Evolutionary conservation across 1,140 invertebrate species (phyloP).

Genomic region (Pentalonia nigronervosa): DNA sequence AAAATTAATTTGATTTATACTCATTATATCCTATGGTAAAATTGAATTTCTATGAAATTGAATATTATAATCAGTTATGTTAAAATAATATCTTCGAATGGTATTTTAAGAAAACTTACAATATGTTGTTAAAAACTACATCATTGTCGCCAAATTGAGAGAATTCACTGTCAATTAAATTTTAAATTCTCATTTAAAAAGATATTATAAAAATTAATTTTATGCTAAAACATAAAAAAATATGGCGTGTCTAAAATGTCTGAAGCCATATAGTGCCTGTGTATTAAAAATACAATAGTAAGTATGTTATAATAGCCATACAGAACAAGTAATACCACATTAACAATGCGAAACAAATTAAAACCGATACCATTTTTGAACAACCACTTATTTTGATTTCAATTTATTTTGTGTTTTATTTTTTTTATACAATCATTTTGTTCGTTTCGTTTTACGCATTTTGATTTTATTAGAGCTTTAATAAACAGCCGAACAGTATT

Average conservation of each 20-base stretch:
- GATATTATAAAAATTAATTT: not conserved
- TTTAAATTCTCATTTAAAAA: not conserved
- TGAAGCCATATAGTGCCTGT: not conserved
- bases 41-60: not conserved
- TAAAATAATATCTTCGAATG: not conserved
- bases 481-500: not conserved
- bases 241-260: not conserved
- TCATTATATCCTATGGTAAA: not conserved
- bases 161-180: not conserved
- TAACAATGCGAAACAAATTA: not conserved
- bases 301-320: not conserved
- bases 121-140: not conserved
- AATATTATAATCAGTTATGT: no score
- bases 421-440: not conserved
- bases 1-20: not conserved
- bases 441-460: not conserved
- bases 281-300: not conserved
- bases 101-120: not conserved
- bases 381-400: not conserved
- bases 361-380: not conserved
- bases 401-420: not conserved
- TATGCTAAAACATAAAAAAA: not conserved
- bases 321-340: not conserved
- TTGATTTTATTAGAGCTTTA: not conserved
- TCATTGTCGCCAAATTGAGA: not conserved